These are phyloP conservation scores for Colletes collaris DNA, from an alignment of 2,888 invertebrate species.

Conservation along the genomic window DNA sequence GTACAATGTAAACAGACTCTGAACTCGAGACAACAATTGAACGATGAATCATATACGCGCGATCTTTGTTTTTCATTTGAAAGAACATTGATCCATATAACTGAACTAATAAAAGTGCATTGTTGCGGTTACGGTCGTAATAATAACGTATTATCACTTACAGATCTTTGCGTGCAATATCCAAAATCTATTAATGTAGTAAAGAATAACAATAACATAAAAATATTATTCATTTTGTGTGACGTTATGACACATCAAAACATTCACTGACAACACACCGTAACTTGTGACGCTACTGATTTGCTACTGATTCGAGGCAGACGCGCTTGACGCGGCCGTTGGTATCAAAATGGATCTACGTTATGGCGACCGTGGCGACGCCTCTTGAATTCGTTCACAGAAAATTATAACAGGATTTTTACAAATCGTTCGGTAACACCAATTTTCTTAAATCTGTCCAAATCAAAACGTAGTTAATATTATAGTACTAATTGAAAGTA, in stretches of 20 bases:
- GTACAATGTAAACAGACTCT: conserved; percentile 33
- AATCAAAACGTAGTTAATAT: too few relatives aligned
- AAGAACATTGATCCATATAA: conserved; percentile 18
- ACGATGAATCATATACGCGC: conserved; percentile 57
- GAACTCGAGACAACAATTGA: conserved; percentile 41
- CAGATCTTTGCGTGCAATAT: conserved; percentile 50
- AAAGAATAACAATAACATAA: conserved; percentile 50
- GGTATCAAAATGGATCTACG: conserved; percentile 35
- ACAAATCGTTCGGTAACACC: not conserved
- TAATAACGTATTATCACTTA: conserved; percentile 41
- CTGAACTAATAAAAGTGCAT: not conserved
- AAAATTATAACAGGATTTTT: conserved; percentile 8
- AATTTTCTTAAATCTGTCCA: not conserved
- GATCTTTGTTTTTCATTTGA: conserved; percentile 40
- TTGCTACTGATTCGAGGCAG: conserved; percentile 25
- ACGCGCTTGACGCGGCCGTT: conserved; percentile 31
- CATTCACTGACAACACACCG: conserved; percentile 38
- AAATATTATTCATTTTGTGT: conserved; percentile 60
- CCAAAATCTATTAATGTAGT: conserved; percentile 34
- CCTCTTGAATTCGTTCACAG: not conserved
- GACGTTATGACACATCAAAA: conserved; percentile 41
- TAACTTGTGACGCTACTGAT: conserved; percentile 36
- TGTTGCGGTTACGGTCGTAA: not conserved
- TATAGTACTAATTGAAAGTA: too few relatives aligned
- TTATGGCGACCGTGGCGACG: conserved; percentile 7